Base-by-base conservation (phyloP, 2,888 invertebrate genomes). In the Polydrusus tereticollis region DNA sequence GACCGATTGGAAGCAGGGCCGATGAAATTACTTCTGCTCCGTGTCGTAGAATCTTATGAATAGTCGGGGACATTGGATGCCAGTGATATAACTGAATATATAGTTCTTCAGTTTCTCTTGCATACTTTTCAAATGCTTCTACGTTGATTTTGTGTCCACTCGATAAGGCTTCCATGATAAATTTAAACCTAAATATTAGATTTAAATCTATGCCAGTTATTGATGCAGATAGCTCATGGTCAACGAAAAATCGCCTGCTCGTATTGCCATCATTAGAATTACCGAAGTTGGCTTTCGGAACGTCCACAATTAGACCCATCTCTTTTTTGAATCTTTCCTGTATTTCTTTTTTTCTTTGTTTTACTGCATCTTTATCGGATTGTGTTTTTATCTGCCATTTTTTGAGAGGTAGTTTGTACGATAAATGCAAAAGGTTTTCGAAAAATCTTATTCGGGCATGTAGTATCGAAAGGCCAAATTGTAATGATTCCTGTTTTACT, bases 401-500 rank as follows among this genome's bases (percentile, higher is more conserved):
- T 12, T 58, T 18, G 7, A 50, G 1, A 8, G 50, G 21, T 12
- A 58, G 5, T 29, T 33, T 29, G 8, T 58, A 29, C 6, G 3
- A 16, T 2, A 58, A 3, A 20, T 58, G 58, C 1, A 58, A 18
- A 14, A 58, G 20, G 1, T 2, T n/a, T 16, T 58, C 26, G 14
- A 58, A 58, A n/a, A 29, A 50, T 10, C 58, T 4, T 16, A 63
- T 63, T 29, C 63, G 26, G 16, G 63, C 47, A 63, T 63, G 63
- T 18, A 63, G 23, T 6, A n/a, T 63, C 1, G 63, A 63, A 7
- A 63, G 23, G 10, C 55, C 52, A 55, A 38, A 52, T n/a, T n/a
- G n/a, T n/a, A n/a, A n/a, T n/a, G n/a, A n/a, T n/a, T n/a, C n/a
- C n/a, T n/a, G n/a, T n/a, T n/a, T n/a, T n/a, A n/a, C n/a, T n/a